These are phyloP conservation scores for Penaeus monodon DNA, from an alignment of 2,888 invertebrate genomes.

Conservation along the genomic window DNA sequence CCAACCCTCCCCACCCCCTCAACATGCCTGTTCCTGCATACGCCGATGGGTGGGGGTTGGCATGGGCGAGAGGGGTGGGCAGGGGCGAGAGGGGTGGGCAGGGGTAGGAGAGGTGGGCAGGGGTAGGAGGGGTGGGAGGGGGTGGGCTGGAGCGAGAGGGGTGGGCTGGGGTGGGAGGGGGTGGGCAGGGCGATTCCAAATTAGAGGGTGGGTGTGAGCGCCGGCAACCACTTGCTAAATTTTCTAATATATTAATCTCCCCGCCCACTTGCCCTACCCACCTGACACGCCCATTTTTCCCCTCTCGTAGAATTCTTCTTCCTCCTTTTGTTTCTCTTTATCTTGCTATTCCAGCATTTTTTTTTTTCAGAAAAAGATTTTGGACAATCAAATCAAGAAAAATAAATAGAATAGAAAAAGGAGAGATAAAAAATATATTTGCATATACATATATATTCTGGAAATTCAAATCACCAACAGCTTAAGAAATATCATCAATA, in stretches of 20 bases:
- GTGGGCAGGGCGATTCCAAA: slow-evolving; percentile 42
- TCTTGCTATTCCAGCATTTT: too few relatives aligned
- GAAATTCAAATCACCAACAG: too few relatives aligned
- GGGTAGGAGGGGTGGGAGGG: neutral
- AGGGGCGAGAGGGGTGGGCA: neutral
- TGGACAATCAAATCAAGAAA: too few relatives aligned
- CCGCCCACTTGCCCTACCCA: slow-evolving; percentile 30
- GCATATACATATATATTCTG: too few relatives aligned
- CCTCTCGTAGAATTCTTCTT: neutral
- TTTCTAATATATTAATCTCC: slow-evolving; percentile 39
- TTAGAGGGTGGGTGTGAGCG: slow-evolving; percentile 52
- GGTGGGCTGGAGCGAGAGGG: slow-evolving; percentile 35
- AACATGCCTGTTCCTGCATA: too few relatives aligned
- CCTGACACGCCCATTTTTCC: slow-evolving; percentile 9
- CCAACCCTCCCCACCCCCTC: too few relatives aligned
- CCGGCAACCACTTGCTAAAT: slow-evolving; percentile 37
- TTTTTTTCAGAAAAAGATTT: too few relatives aligned
- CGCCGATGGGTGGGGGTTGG: too few relatives aligned
- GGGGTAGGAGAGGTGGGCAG: neutral
- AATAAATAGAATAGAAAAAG: too few relatives aligned
- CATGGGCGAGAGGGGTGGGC: neutral
- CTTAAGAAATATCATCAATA: too few relatives aligned
- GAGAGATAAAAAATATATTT: too few relatives aligned
- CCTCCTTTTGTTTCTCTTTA: too few relatives aligned
- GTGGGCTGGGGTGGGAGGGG: slow-evolving; percentile 10